Conservation (phyloP, 2,888 invertebrate species). For the Zaprionus obscuricornis region DNA sequence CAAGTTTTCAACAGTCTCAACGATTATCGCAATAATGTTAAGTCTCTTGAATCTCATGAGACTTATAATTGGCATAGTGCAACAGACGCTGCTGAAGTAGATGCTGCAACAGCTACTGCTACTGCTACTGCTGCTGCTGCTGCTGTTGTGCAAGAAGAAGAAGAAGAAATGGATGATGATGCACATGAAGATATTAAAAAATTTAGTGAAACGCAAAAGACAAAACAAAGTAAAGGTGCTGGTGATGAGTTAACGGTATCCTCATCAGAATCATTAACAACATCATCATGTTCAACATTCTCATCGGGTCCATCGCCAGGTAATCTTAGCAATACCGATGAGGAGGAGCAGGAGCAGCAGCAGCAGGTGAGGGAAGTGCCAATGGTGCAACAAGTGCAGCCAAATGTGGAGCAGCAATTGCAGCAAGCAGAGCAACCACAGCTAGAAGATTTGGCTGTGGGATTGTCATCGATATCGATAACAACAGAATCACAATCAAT, state of each 20-base stretch:
- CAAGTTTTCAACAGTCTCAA: conserved; percentile 87
- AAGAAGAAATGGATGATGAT: conserved; percentile 32
- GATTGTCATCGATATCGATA: conserved; percentile 82
- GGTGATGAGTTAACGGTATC: conserved; percentile 57
- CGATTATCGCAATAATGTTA: conserved; percentile 84
- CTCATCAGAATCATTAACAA: conserved; percentile 81
- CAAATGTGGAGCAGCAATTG: neutral
- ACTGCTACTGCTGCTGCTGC: conserved; percentile 46
- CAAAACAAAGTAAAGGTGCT: conserved; percentile 27
- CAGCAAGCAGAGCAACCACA: conserved; percentile 18
- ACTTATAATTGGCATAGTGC: conserved; percentile 54
- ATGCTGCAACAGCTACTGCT: conserved; percentile 42
- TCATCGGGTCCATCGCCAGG: conserved; percentile 82
- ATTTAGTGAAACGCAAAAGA: conserved; percentile 65
- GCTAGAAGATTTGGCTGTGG: conserved; percentile 79
- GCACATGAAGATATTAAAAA: conserved; percentile 74
- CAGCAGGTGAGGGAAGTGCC: conserved; percentile 37
- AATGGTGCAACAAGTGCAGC: neutral
- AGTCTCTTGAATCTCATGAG: conserved; percentile 62
- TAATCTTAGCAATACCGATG: conserved; percentile 70
- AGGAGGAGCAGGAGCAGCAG: conserved; percentile 66
- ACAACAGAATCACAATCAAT: conserved; percentile 71
- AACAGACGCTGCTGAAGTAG: conserved; percentile 46
- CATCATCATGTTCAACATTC: conserved; percentile 83
- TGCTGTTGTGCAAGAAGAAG: conserved; percentile 47